phyloP scores from a whole-genome alignment of 1,140 invertebrate genomes.

The Temnothorax curvispinosus region DNA sequence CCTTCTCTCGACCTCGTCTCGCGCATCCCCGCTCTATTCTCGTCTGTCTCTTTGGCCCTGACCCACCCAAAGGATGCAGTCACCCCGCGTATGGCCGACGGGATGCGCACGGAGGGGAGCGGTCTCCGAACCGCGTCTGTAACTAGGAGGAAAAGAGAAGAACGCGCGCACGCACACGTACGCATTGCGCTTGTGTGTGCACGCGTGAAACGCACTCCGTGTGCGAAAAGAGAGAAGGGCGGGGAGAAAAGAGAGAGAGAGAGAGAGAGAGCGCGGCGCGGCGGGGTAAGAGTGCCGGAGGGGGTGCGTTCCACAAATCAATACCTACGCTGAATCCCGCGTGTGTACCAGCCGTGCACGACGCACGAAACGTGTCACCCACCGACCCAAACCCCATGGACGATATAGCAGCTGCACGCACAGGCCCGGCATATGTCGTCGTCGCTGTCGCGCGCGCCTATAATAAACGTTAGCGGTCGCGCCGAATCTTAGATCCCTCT shows the following conservation, averaged over 20 bases:
- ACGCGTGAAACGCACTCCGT: slow-evolving; percentile 46
- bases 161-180: neutral
- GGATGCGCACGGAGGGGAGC: slow-evolving; percentile 64
- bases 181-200: neutral
- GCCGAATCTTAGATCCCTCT: slow-evolving; percentile 28
- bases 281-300: slow-evolving; percentile 47
- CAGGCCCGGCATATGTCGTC: slow-evolving; percentile 72
- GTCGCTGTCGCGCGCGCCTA: neutral
- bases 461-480: neutral
- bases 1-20: slow-evolving; percentile 57
- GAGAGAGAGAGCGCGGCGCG: slow-evolving; percentile 47
- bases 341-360: slow-evolving; percentile 71
- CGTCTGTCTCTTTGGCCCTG: slow-evolving; percentile 79
- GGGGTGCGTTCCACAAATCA: slow-evolving; percentile 83
- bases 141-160: slow-evolving; percentile 59
- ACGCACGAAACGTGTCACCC: slow-evolving; percentile 83
- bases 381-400: slow-evolving; percentile 80
- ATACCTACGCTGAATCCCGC: slow-evolving; percentile 77
- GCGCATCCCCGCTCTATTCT: slow-evolving; percentile 65
- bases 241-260: slow-evolving; percentile 54
- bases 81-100: slow-evolving; percentile 59
- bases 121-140: slow-evolving; percentile 65
- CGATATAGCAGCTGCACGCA: slow-evolving; percentile 77
- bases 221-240: neutral
- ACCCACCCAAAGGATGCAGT: slow-evolving; percentile 85